Evolutionary conservation across 2,797 vertebrate genomes (phyloP).

Genomic region (Remorina albescens): DNA sequence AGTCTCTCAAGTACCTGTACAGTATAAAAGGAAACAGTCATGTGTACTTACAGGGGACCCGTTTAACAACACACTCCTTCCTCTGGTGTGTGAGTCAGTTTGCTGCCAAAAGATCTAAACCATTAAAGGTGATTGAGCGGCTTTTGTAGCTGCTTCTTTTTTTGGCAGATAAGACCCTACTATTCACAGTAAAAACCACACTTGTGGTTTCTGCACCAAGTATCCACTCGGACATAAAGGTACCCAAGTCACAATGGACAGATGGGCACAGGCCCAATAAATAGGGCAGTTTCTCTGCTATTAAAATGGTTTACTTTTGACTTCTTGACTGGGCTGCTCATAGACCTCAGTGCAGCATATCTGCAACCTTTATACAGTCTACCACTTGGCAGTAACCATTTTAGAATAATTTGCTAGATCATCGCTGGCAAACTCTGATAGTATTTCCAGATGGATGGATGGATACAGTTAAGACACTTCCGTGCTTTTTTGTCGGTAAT

Average conservation of each 20-base stretch:
- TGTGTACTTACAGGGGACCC: slow-evolving; percentile 22
- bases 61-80: slow-evolving; percentile 34
- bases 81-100: slow-evolving; percentile 36
- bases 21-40: slow-evolving; percentile 22
- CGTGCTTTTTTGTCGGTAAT: slow-evolving; percentile 10
- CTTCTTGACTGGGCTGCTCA: slow-evolving; percentile 1
- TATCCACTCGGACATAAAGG: slow-evolving; percentile 57
- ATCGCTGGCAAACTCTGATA: slow-evolving; percentile 18
- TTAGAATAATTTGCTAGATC: slow-evolving; percentile 26
- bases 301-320: slow-evolving; percentile 31
- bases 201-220: slow-evolving; percentile 52
- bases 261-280: slow-evolving; percentile 45
- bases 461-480: slow-evolving; percentile 44
- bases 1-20: slow-evolving; percentile 22
- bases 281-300: slow-evolving; percentile 22
- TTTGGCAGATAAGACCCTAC: slow-evolving; percentile 49
- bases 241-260: slow-evolving; percentile 38
- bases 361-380: slow-evolving; percentile 10
- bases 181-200: slow-evolving; percentile 56
- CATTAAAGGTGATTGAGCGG: slow-evolving; percentile 52
- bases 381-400: slow-evolving; percentile 23
- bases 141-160: slow-evolving; percentile 52
- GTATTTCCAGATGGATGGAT: slow-evolving; percentile 41
- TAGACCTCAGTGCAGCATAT: slow-evolving; percentile 2
- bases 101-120: slow-evolving; percentile 46